Percentiles rank a stretch among this genome's conserved stretches.
Evolutionary conservation across 2,797 vertebrate species (phyloP).

Genomic region (Geotrypetes seraphini): DNA sequence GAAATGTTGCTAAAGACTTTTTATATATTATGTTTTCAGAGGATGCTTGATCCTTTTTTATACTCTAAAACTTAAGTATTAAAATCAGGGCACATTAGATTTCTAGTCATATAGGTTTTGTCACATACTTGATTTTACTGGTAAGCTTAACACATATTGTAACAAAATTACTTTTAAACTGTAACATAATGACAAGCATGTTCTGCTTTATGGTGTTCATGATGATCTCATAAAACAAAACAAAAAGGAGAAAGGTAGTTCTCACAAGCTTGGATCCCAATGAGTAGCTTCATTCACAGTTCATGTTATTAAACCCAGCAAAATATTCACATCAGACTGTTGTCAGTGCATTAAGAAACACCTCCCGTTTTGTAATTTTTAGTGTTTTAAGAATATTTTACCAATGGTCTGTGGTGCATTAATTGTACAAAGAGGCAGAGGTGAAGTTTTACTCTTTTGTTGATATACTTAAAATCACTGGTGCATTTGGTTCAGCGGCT

Average conservation of each 20-base stretch:
- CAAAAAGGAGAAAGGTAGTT: constrained; percentile 13
- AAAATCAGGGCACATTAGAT: constrained; percentile 18
- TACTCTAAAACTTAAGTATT: constrained; percentile 17
- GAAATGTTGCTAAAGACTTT: constrained; percentile 28
- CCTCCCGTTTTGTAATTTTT: no score
- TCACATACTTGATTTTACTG: constrained; percentile 27
- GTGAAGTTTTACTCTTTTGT: no score
- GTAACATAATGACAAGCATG: constrained; percentile 17
- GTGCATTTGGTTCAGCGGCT: no score
- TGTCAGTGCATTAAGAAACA: constrained; percentile 15
- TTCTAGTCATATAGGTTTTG: constrained; percentile 27
- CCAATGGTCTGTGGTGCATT: no score
- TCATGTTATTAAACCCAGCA: constrained; percentile 21
- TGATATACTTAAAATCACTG: no score
- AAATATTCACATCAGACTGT: not conserved
- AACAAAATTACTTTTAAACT: constrained; percentile 17
- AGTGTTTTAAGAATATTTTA: no score
- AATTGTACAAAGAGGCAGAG: no score
- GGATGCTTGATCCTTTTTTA: no score
- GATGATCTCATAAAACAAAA: constrained; percentile 2
- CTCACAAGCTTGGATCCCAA: not conserved
- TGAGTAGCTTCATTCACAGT: constrained; percentile 12
- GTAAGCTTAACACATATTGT: constrained; percentile 25
- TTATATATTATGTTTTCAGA: constrained; percentile 40
- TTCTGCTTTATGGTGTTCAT: constrained; percentile 1